Evolutionary conservation across 2,888 invertebrate genomes (phyloP), one percentile per base, ranked within the genome.

Genomic region (Drosophila hamatofila): DNA sequence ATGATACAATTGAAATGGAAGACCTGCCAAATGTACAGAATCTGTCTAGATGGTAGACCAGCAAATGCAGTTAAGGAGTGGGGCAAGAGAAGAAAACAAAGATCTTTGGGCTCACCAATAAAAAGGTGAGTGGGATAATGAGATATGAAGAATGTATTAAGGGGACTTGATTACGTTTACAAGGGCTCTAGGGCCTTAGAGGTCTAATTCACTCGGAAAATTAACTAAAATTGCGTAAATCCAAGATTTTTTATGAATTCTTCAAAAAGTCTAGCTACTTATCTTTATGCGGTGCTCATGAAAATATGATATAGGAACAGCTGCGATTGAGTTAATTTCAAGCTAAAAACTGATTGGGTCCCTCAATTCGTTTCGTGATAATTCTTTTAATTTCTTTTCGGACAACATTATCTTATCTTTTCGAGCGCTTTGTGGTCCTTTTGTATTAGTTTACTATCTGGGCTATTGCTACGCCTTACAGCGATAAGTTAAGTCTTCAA

Each of bases 361-460:
- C 56, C 51, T 16, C 35, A 52, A 35, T 39, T 41, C 35, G 33
- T 16, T 42, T 37, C 41, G 39, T 46, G 65, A 37, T 41, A 21
- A 52, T 37, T 46, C 27, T 6, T 48, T 61, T 35, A 21, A 35
- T 41, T 52, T 52, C 37, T 59, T 35, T 58, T 52, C 16, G 16
- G 37, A 11, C 1, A 12, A 35, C 64, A 58, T 70, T 65, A 75
- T 75, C 75, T 75, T 76, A 75, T 75, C 75, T 59, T 5, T 14
- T 9, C 14, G 46, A 23, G 39, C 37, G 42, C 21, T 35, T 39
- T 33, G 56, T 16, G 25, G 33, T 52, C 41, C 55, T 48, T 52
- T 54, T 56, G 62, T 65, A 57, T 57, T 64, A 30, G 37, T 64
- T 25, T 54, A 37, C 46, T 76, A 65, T 75, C 71, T 33, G 21